A percentile compares a stretch with the other conserved stretches of the same genome.
These are phyloP conservation scores for Scophthalmus maximus DNA, from an alignment of 2,113 vertebrate species.

Conservation along the genomic window DNA sequence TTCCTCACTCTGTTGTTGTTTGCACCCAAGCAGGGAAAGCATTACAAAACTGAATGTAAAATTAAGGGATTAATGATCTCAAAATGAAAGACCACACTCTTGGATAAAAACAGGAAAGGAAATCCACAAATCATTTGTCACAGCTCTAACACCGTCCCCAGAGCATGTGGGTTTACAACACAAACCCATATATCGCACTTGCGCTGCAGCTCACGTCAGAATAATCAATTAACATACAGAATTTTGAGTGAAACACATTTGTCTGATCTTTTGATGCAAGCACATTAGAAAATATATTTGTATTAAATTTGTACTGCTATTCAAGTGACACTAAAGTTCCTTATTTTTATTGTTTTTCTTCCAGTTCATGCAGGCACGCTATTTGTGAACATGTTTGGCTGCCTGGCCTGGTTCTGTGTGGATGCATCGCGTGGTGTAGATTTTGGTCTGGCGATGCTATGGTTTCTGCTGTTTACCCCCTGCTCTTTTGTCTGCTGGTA, in stretches of 20 bases:
- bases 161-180: background rate
- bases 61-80: background rate
- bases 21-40: background rate
- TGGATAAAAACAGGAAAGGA: background rate
- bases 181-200: background rate
- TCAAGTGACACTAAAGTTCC: background rate
- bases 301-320: too few species aligned
- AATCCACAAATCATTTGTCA: background rate
- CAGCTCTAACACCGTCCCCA: background rate
- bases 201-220: background rate
- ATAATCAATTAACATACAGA: background rate
- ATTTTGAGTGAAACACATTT: background rate
- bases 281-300: background rate
- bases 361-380: slow-evolving; percentile 96
- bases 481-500: slow-evolving; percentile 99
- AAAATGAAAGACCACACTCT: too few species aligned
- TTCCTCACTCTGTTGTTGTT: background rate
- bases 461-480: slow-evolving; percentile 98
- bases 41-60: background rate
- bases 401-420: slow-evolving; percentile 97
- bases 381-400: slow-evolving; percentile 98
- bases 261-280: background rate
- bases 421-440: slow-evolving; percentile 90
- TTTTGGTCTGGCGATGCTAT: slow-evolving; percentile 96
- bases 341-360: background rate